Evolutionary conservation across 2,888 invertebrate species (phyloP), one percentile per base, ranked within the genome.

Genomic region (Alcis repandata): DNA sequence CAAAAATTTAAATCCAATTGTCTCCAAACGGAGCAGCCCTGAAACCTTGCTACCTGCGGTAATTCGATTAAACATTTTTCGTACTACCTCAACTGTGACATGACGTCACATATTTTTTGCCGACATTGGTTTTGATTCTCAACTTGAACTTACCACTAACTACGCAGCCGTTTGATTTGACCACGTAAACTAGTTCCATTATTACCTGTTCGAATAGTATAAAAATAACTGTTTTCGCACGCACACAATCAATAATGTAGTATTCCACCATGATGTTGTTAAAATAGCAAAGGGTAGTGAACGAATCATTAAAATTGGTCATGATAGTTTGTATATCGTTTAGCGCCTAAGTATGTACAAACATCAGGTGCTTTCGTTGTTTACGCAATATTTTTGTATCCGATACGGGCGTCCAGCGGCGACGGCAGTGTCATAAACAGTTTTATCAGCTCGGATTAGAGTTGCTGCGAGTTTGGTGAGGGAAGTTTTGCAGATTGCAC

Each of bases 1-100:
- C 84, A 77, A 89, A 88, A 88, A 75, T 85, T 81, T 68, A 85
- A 88, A 90, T 89, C 90, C 89, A 88, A 90, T 91, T 90, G 76
- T 79, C 57, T 67, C 60, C 19, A 63, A 70, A 63, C 67, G 64
- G 36, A 52, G 57, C 40, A 79, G 78, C 82, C 76, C 79, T 82
- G 79, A 78, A 79, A 77, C 75, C 70, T 57, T 22, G 43, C 57
- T 41, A 38, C 56, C 40, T 51, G 58, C 57, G 15, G 65, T 85
- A 85, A 85, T 84, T 79, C 78, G 76, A 83, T 88, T 88, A 84
- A 70, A 72, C 65, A 69, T 70, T 41, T 63, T 67, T 63, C 40
- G 58, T 56, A 51, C 41, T 54, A 59, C 48, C 62, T 63, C 43
- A 67, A 54, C 58, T 56, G 62, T 64, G 64, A 68, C 67, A 38